Base-by-base conservation (phyloP, 2,888 invertebrate genomes). In the Polydesmus complanatus region DNA sequence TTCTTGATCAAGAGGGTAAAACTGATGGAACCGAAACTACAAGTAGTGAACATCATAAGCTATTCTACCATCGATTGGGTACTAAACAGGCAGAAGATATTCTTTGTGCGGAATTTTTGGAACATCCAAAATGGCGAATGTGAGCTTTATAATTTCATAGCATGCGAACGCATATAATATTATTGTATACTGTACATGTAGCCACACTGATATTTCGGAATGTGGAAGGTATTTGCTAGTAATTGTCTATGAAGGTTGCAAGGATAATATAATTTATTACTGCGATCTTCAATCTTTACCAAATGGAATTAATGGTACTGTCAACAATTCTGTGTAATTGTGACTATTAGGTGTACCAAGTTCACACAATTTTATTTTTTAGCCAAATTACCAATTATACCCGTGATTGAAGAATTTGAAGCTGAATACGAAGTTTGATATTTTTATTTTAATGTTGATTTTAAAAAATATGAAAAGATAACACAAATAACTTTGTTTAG, bases 21-120 rank as follows among this genome's bases (percentile, higher is more conserved):
- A 83, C 86, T 1, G 93, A 94, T 77, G 96, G 96, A 1, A 90
- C 91, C 0, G 93, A 94, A 76, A 93, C 93, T 0, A 82, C 83
- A 63, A 81, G 84, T 67, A 90, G 87, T 73, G 81, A 86, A 70
- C 84, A 92, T 75, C 96, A 98, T 75, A 95, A 95, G 73, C 78
- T 98, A 53, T 95, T 84, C 74, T 98, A 91, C 76, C 98, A 98
- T 75, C 77, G 80, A 59, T 74, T 98, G 62, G 88, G 90, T 68
- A 91, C 93, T 37, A 78, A 84, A 14, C 94, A 95, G 73, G 77
- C 81, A 0, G 83, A 91, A 58, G 97, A 97, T 77, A 79, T 93
- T 52, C 74, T 94, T 56, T 86, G 86, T 14, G 88, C 86, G 0
- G 91, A 95, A 73, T 93, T 93, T 76, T 86, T 86, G 0, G 87